A percentile compares a stretch with the other conserved stretches of the same genome.
These are phyloP conservation scores for Speoplatyrhinus poulsoni DNA, from an alignment of 2,113 vertebrate genomes.

Conservation along the genomic window DNA sequence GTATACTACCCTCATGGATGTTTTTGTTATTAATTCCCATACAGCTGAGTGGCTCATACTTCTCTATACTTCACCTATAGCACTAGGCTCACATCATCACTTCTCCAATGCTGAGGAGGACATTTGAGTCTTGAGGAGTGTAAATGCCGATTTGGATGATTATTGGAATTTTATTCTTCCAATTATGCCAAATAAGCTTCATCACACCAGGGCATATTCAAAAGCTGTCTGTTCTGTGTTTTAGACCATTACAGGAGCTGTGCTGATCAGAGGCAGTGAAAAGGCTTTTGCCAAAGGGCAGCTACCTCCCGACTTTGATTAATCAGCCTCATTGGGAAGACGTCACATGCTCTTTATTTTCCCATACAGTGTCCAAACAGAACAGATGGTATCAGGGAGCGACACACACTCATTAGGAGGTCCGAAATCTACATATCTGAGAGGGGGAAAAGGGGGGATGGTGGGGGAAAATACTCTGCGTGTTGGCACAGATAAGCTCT, in stretches of 20 bases:
- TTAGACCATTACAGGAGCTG: conserved; percentile 12
- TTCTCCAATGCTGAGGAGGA: no score
- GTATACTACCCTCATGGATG: not conserved
- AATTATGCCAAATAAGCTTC: no score
- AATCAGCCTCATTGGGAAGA: conserved; percentile 61
- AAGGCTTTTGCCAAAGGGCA: conserved; percentile 43
- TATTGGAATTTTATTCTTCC: no score
- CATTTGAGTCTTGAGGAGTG: no score
- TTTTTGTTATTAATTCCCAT: no score
- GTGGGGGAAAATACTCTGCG: conserved; percentile 64
- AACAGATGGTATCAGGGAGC: conserved; percentile 80
- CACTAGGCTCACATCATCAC: no score
- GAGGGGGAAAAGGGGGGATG: conserved; percentile 50
- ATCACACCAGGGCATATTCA: no score
- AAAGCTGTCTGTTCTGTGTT: not conserved
- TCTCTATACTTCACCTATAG: no score
- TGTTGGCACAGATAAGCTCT: conserved; percentile 73
- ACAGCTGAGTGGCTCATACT: no score
- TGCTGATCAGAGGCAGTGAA: conserved; percentile 25
- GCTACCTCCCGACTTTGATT: conserved; percentile 55
- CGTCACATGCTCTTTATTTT: conserved; percentile 64
- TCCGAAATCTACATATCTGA: conserved; percentile 72
- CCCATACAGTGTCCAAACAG: conserved; percentile 57
- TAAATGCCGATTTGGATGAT: no score
- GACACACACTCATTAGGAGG: conserved; percentile 76